Evolutionary conservation across 2,113 vertebrate species (phyloP).

Genomic region (Gobius niger): DNA sequence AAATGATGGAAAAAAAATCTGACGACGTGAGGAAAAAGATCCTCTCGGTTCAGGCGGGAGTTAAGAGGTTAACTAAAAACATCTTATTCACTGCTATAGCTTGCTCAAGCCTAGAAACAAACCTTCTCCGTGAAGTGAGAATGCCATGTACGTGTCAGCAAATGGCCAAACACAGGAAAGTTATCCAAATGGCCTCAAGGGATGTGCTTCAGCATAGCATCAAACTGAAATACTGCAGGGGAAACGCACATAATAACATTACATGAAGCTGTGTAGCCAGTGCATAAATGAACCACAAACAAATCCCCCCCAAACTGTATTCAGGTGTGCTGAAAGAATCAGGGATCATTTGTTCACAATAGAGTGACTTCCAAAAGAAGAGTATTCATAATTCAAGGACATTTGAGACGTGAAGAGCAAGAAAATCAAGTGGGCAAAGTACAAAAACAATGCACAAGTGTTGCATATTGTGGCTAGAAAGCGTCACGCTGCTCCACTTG

Average conservation of each 20-base stretch:
- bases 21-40: too few species aligned
- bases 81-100: neutral
- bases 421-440: neutral
- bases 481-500: slow-evolving; percentile 41
- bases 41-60: too few species aligned
- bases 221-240: too few species aligned
- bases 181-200: neutral
- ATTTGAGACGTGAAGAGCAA: neutral
- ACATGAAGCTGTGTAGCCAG: too few species aligned
- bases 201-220: neutral
- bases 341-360: too few species aligned
- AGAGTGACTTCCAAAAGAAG: too few species aligned
- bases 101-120: neutral
- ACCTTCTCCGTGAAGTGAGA: too few species aligned
- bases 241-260: too few species aligned
- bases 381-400: neutral
- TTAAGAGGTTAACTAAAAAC: neutral
- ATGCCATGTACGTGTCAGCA: neutral
- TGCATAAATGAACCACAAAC: too few species aligned
- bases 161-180: neutral
- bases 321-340: too few species aligned
- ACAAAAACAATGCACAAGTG: neutral
- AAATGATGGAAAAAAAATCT: too few species aligned
- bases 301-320: too few species aligned
- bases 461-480: neutral